A percentile compares a stretch with the other conserved stretches of the same genome.
Conservation (phyloP, 2,113 vertebrate genomes). For the Circaetus cinerascens region DNA sequence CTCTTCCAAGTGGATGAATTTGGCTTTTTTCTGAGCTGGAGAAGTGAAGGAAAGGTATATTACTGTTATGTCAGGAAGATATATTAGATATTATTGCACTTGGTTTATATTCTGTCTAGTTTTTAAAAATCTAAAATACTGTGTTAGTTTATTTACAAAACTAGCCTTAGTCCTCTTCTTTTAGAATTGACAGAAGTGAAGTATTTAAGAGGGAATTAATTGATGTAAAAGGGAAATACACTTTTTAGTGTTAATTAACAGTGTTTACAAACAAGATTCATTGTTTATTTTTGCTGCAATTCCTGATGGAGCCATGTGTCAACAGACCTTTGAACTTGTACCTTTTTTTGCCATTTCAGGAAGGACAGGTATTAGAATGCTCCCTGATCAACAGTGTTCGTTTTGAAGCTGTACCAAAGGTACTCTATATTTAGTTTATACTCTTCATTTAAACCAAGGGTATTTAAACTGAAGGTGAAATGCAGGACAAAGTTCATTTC, state of each 20-base stretch:
- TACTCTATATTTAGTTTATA: constrained; percentile 39
- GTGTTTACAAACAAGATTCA: background rate
- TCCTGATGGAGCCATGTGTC: background rate
- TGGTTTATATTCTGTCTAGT: background rate
- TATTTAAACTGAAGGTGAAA: background rate
- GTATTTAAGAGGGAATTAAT: background rate
- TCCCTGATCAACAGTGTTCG: constrained; percentile 98
- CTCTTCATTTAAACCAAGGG: background rate
- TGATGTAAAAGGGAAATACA: background rate
- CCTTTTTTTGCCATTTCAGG: constrained; percentile 73
- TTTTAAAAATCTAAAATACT: background rate
- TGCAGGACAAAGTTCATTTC: background rate
- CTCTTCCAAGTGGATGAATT: constrained; percentile 94
- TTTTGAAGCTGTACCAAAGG: constrained; percentile 87
- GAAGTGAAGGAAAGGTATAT: constrained; percentile 95
- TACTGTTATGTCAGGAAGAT: background rate
- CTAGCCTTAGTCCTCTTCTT: background rate
- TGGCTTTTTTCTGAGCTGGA: constrained; percentile 97
- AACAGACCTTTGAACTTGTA: background rate
- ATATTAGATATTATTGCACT: background rate
- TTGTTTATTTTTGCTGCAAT: background rate
- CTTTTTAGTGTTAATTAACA: background rate
- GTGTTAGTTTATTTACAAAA: background rate
- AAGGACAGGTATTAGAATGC: constrained; percentile 96
- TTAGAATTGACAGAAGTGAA: background rate